phyloP scores from a whole-genome alignment of 2,888 invertebrate species.

The Cephus pulcher region DNA sequence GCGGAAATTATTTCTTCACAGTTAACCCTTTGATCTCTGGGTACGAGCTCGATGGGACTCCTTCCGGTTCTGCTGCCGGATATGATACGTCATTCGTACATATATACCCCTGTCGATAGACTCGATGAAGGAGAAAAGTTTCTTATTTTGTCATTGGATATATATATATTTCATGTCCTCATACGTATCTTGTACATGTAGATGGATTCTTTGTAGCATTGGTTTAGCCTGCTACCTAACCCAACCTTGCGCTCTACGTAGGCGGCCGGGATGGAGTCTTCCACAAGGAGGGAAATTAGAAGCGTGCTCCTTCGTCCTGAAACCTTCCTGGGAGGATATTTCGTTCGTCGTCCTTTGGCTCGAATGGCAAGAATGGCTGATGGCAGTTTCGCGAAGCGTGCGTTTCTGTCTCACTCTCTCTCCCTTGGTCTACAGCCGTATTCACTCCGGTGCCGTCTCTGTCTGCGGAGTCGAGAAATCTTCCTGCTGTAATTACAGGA shows the following conservation, averaged over 20 bases:
- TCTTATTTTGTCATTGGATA: too few species aligned
- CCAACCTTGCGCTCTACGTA: not conserved
- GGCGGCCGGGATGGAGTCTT: not conserved
- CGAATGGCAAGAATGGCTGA: conserved; percentile 17
- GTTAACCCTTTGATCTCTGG: too few species aligned
- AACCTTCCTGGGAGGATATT: conserved; percentile 34
- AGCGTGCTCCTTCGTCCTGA: conserved; percentile 29
- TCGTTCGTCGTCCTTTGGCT: conserved; percentile 35
- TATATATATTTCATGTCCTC: not conserved
- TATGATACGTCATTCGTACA: too few species aligned
- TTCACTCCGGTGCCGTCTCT: not conserved
- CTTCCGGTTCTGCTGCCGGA: too few species aligned
- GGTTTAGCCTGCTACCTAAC: not conserved
- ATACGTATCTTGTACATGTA: not conserved
- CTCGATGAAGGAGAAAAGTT: too few species aligned
- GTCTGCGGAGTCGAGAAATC: conserved; percentile 18
- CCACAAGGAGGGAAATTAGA: conserved; percentile 31
- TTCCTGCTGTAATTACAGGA: conserved; percentile 47
- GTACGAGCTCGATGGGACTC: too few species aligned
- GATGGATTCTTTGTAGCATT: not conserved
- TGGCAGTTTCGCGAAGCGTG: not conserved
- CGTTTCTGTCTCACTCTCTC: conserved; percentile 27
- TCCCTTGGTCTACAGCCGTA: too few species aligned
- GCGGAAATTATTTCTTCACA: conserved; percentile 41
- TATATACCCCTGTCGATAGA: too few species aligned